These are phyloP conservation scores for Brachyhypopomus occidentalis DNA, from an alignment of 2,113 vertebrate species.

Conservation along the genomic window DNA sequence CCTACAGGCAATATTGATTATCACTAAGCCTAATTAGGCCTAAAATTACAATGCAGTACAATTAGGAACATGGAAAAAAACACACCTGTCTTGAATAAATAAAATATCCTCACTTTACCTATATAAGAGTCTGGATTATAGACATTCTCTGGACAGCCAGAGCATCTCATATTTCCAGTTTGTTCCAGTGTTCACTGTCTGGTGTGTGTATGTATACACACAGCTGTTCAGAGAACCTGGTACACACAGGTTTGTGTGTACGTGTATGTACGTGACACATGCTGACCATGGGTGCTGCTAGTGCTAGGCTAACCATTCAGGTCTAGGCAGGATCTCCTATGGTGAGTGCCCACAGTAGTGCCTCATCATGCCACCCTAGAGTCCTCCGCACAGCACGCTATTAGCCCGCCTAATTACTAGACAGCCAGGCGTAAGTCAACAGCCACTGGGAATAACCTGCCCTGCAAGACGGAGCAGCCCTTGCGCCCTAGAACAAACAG, in stretches of 20 bases:
- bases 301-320: slow-evolving; percentile 45
- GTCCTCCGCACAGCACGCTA: slow-evolving; percentile 59
- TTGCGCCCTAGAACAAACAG: slow-evolving; percentile 59
- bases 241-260: not conserved
- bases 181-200: not conserved
- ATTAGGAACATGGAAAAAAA: not conserved
- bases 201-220: not conserved
- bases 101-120: not conserved
- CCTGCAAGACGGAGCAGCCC: slow-evolving; percentile 52
- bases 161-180: not conserved
- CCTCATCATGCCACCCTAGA: slow-evolving; percentile 37
- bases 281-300: slow-evolving; percentile 18
- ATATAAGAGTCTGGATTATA: not conserved
- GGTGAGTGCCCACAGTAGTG: slow-evolving; percentile 31
- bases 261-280: not conserved
- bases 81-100: not conserved
- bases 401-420: slow-evolving; percentile 67
- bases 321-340: slow-evolving; percentile 46
- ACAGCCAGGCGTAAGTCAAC: slow-evolving; percentile 65
- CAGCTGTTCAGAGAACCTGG: no score
- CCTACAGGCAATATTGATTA: not conserved
- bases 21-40: not conserved
- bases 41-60: not conserved
- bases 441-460: slow-evolving; percentile 56
- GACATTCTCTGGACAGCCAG: not conserved